phyloP scores from a whole-genome alignment of 2,888 invertebrate genomes.

The Nephrotoma guestfalica region DNA sequence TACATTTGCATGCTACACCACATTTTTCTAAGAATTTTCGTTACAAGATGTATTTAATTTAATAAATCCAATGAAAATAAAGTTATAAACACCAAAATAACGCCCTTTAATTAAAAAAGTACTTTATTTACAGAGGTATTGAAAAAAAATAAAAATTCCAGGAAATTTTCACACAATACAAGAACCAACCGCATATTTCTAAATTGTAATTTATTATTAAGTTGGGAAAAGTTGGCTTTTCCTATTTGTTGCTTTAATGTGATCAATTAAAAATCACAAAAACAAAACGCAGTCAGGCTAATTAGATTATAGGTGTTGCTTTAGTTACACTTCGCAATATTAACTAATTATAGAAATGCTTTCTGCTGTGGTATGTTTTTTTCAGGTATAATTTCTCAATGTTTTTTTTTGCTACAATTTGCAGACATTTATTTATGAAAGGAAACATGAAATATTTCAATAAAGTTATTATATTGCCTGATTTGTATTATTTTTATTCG shows the following conservation, averaged over 20 bases:
- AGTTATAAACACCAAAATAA: neutral
- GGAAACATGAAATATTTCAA: neutral
- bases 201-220: neutral
- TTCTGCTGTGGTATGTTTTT: neutral
- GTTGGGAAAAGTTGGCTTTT: neutral
- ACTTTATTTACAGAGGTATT: neutral
- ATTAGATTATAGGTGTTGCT: neutral
- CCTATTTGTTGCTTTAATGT: neutral
- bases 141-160: neutral
- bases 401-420: neutral
- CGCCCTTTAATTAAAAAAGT: neutral
- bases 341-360: neutral
- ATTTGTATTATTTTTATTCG: neutral
- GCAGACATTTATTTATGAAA: neutral
- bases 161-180: neutral
- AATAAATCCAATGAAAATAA: neutral
- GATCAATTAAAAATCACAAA: neutral
- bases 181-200: neutral
- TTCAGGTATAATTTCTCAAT: neutral
- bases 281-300: neutral
- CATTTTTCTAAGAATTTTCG: neutral
- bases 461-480: neutral
- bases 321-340: neutral
- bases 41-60: neutral
- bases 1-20: neutral